Evolutionary conservation across 2,797 vertebrate species (phyloP), one percentile per base, ranked within the genome.

Genomic region (Propithecus deckenii): DNA sequence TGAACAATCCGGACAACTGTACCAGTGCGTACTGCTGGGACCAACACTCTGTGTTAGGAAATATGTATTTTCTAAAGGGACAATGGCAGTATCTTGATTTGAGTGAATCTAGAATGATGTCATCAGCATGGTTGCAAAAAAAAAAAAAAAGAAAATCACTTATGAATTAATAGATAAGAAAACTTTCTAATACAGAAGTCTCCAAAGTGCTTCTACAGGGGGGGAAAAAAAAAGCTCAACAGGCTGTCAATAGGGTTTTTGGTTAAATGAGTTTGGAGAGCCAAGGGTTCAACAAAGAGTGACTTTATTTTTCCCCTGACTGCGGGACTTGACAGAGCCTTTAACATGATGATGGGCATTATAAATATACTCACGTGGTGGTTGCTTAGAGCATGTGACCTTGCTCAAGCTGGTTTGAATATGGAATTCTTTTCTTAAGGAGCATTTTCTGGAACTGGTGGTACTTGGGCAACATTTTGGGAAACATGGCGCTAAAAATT

Each of bases 1-100:
- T 20, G 9, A 72, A 32, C 18, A 4, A 0, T 20, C 15, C 3
- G 8, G 10, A 20, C 12, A 23, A 9, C 1, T 1, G 2, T 13
- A 4, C 38, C 57, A 4, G 10, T 2, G 32, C 6, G 1, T 25
- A 7, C 22, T 4, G 25, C n/a, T 4, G 2, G 2, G 12, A 22
- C 32, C 28, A 1, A 8, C 3, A 1, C 15, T 15, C 43, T 4
- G 10, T 14, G 9, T 12, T 20, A 32, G 63, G 5, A 57, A 14
- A 13, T 15, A 52, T 0, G 6, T 4, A 3, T 38, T 52, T 38
- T 23, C n/a, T 69, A 30, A 55, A 71, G 28, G 7, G 38, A 55
- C 6, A 9, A 23, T 2, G 14, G 67, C 4, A 72, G 7, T 32
- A 43, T 72, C 57, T 86, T 57, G 28, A 57, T 67, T 43, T 38